Conservation (phyloP, 2,113 vertebrate species). For the Nanger granti region DNA sequence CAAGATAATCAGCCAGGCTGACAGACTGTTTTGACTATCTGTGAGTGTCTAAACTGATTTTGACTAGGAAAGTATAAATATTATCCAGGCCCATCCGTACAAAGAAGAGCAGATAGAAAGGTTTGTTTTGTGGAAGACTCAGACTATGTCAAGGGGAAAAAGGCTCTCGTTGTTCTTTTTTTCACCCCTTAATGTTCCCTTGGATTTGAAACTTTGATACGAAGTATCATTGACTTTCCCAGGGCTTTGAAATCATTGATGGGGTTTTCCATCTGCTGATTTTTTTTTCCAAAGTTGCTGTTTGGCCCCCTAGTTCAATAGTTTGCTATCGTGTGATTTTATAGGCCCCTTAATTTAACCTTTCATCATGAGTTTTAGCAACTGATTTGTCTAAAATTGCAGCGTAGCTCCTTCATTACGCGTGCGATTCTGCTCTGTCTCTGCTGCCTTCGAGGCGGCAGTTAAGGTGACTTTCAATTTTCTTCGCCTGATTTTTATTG, state of each 20-base stretch:
- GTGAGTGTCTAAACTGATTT: slow-evolving; percentile 33
- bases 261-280: background rate
- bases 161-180: background rate
- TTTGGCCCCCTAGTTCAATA: background rate
- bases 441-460: background rate
- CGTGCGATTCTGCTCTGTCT: background rate
- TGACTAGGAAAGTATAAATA: slow-evolving; percentile 12
- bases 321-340: background rate
- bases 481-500: background rate
- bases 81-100: background rate
- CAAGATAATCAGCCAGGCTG: slow-evolving; percentile 3
- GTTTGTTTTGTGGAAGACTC: background rate
- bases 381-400: background rate
- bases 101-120: background rate
- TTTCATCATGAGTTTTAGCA: background rate
- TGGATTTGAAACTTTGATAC: background rate
- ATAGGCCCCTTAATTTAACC: background rate
- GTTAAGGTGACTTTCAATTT: background rate
- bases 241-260: background rate
- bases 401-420: background rate
- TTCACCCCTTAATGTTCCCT: background rate
- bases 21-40: slow-evolving; percentile 34
- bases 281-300: background rate
- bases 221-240: background rate
- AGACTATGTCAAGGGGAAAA: background rate